Evolutionary conservation across 37 sponge, comb jelly and placozoan species (phyloP).

Genomic region (Mnemiopsis leidyi): DNA sequence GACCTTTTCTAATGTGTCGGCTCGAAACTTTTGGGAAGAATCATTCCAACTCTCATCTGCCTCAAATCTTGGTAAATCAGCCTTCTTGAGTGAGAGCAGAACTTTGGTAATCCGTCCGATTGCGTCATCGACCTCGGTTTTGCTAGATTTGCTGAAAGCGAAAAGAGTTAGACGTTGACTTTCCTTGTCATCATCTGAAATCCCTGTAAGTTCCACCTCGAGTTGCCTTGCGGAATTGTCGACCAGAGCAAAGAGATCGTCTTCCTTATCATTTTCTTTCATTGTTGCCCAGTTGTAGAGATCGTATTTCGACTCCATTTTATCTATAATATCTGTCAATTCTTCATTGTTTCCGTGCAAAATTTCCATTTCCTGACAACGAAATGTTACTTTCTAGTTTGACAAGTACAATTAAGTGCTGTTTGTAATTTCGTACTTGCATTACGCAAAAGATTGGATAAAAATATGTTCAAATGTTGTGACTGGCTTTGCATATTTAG

Average conservation of each 20-base stretch:
- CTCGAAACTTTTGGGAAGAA: neutral
- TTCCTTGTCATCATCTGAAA: slow-evolving; percentile 27
- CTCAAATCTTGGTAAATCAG: neutral
- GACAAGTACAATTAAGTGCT: neutral
- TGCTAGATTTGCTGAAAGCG: neutral
- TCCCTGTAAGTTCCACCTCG: neutral
- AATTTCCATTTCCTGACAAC: neutral
- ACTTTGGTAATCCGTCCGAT: neutral
- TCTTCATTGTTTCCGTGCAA: neutral
- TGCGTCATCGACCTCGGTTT: neutral
- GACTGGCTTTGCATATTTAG: too few relatives aligned
- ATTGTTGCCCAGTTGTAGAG: slow-evolving; percentile 15
- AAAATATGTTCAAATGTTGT: too few relatives aligned
- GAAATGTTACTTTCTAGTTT: neutral
- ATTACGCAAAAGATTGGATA: neutral
- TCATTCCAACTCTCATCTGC: neutral
- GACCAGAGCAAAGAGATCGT: neutral
- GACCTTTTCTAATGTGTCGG: neutral
- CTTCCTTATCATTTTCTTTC: neutral
- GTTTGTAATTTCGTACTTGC: too few relatives aligned
- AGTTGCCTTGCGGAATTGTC: neutral
- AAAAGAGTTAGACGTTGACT: neutral
- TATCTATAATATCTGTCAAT: neutral
- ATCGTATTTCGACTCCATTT: neutral
- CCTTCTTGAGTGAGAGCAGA: neutral